phyloP scores from a whole-genome alignment of 2,888 invertebrate species.

The Dryobota labecula region DNA sequence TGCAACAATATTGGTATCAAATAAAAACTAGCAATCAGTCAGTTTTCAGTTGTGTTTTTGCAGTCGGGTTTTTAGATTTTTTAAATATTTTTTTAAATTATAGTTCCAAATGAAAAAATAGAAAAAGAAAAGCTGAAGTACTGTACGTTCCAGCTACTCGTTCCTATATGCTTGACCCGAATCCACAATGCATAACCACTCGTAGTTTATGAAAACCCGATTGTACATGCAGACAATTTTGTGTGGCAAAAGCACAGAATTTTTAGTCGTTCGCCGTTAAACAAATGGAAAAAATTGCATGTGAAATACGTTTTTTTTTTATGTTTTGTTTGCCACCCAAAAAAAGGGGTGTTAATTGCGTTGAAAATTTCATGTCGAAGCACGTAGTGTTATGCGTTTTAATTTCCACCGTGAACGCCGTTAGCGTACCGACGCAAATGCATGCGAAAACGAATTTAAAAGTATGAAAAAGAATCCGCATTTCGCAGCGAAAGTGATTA shows the following conservation, averaged over 20 bases:
- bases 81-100: slow-evolving; percentile 8
- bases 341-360: slow-evolving; percentile 50
- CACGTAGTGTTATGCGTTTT: slow-evolving; percentile 28
- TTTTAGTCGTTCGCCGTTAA: slow-evolving; percentile 35
- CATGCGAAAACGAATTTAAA: slow-evolving; percentile 1
- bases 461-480: neutral
- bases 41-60: no score
- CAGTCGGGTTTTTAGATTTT: no score
- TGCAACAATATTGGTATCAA: no score
- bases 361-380: slow-evolving; percentile 48
- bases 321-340: slow-evolving; percentile 33
- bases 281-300: slow-evolving; percentile 43
- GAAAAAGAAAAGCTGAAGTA: slow-evolving; percentile 5
- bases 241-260: slow-evolving; percentile 28
- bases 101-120: slow-evolving; percentile 1
- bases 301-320: slow-evolving; percentile 25
- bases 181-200: slow-evolving; percentile 43
- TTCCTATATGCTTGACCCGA: slow-evolving; percentile 45
- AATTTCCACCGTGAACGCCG: slow-evolving; percentile 4
- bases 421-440: neutral
- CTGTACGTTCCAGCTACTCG: neutral
- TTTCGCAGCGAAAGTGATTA: neutral
- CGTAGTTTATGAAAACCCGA: slow-evolving; percentile 48
- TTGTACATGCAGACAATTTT: slow-evolving; percentile 38
- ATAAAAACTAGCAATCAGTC: no score